phyloP scores from a whole-genome alignment of 1,140 invertebrate genomes.

The Diprion similis region DNA sequence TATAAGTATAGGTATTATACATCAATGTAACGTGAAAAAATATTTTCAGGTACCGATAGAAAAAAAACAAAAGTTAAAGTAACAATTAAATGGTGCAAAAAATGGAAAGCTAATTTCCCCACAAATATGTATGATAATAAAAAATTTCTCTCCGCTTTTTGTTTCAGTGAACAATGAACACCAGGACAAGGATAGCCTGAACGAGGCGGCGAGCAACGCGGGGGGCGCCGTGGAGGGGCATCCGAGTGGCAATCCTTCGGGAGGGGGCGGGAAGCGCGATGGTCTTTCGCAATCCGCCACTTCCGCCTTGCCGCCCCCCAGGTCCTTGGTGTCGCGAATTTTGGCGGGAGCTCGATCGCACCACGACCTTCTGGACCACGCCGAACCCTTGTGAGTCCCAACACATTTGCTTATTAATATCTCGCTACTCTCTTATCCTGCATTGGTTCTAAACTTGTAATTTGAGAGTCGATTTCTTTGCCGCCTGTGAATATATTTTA shows the following conservation, averaged over 20 bases:
- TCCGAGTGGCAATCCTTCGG: conserved; percentile 39
- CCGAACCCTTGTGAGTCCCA: conserved; percentile 52
- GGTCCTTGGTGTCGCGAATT: conserved; percentile 51
- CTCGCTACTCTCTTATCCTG: no score
- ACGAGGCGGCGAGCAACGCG: conserved; percentile 57
- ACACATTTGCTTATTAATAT: no score
- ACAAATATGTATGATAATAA: no score
- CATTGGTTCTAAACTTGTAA: no score
- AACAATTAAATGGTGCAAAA: no score
- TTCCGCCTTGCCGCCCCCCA: conserved; percentile 41
- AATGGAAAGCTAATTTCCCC: no score
- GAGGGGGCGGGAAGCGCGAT: conserved; percentile 36
- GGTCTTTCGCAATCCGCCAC: conserved; percentile 13
- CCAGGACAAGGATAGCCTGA: conserved; percentile 63
- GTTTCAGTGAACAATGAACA: conserved; percentile 60
- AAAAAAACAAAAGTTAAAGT: no score
- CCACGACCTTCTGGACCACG: conserved; percentile 48
- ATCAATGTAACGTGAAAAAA: no score
- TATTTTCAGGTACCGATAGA: no score
- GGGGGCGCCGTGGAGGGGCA: conserved; percentile 46
- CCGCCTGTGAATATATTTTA: no score
- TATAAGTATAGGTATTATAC: no score
- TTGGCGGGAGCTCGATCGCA: conserved; percentile 44
- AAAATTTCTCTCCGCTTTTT: conserved; percentile 19
- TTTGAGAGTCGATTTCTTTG: no score